A percentile compares a stretch with the other conserved stretches of the same genome.
These are phyloP conservation scores for Lepidothrix coronata DNA, from an alignment of 2,113 vertebrate species.

Conservation along the genomic window DNA sequence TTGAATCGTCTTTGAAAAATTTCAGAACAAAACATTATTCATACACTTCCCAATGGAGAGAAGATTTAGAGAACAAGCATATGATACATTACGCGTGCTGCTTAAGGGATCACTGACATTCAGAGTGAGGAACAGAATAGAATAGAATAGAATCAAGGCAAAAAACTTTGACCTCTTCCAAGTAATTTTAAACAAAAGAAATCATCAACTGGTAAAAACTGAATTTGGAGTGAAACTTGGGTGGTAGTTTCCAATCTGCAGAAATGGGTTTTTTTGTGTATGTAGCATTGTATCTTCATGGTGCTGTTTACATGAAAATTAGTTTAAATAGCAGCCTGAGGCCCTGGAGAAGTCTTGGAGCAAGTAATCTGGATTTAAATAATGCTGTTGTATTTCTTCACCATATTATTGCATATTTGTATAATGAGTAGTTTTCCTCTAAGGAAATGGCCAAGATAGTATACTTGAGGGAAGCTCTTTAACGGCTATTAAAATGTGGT, in stretches of 20 bases:
- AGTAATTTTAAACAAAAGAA: background rate
- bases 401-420: slow-evolving; percentile 62
- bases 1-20: background rate
- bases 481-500: slow-evolving; percentile 50
- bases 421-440: slow-evolving; percentile 69
- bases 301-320: slow-evolving; percentile 58
- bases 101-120: background rate
- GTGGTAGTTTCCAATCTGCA: background rate
- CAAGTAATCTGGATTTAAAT: slow-evolving; percentile 59
- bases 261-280: background rate
- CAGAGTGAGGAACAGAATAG: background rate
- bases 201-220: background rate
- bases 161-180: background rate
- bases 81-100: background rate
- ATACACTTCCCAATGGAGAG: background rate
- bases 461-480: slow-evolving; percentile 43
- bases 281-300: background rate
- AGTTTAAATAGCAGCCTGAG: slow-evolving; percentile 56
- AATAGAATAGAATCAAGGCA: background rate
- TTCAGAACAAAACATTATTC: background rate
- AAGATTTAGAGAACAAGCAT: background rate
- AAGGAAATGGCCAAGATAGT: slow-evolving; percentile 56
- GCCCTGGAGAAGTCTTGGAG: slow-evolving; percentile 35
- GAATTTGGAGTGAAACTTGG: background rate
- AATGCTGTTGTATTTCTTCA: slow-evolving; percentile 59